These are phyloP conservation scores for Tipula unca DNA, from an alignment of 2,888 invertebrate species.

Conservation along the genomic window DNA sequence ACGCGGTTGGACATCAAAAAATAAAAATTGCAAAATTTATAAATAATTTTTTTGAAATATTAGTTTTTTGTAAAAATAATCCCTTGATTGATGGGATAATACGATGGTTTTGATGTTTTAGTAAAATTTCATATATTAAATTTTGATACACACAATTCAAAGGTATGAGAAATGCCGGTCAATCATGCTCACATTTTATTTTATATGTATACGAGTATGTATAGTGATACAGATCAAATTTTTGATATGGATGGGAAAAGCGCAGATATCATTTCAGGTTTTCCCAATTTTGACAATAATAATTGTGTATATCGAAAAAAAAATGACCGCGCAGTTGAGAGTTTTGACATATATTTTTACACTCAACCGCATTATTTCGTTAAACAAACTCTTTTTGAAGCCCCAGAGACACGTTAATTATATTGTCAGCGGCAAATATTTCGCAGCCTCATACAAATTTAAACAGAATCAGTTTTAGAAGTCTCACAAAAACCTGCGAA, in stretches of 20 bases:
- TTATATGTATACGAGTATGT: no score
- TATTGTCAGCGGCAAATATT: neutral
- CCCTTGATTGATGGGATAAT: neutral
- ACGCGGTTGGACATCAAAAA: constrained; percentile 1
- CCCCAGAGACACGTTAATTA: neutral
- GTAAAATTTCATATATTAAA: neutral
- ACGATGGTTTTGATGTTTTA: constrained; percentile 8
- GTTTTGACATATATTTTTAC: neutral
- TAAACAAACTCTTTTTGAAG: neutral
- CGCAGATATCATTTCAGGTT: neutral
- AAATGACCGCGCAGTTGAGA: neutral
- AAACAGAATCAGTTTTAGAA: no score
- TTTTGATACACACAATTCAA: neutral
- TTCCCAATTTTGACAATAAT: neutral
- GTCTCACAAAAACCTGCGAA: no score
- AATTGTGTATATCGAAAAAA: neutral
- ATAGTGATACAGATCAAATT: neutral
- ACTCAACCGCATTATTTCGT: neutral
- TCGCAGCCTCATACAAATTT: neutral
- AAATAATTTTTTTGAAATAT: constrained; percentile 3
- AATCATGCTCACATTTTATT: neutral
- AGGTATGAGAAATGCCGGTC: neutral
- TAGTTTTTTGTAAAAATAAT: no score
- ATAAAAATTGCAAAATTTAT: neutral
- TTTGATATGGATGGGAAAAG: neutral